Conservation (phyloP, 1,140 invertebrate species). For the Paraescarpia echinospica region DNA sequence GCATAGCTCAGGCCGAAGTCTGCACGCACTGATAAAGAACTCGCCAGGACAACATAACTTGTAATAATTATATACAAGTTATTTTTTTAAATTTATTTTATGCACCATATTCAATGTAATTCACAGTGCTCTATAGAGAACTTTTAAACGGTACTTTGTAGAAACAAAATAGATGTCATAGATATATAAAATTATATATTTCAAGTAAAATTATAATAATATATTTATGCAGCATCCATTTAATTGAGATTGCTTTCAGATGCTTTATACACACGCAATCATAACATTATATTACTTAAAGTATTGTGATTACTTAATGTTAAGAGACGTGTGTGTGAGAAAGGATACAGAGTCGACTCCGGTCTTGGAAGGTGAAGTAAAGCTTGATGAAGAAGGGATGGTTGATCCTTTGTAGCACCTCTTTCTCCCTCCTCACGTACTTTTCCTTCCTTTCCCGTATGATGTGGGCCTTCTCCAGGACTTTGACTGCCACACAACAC, state of each 20-base stretch:
- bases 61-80: slow-evolving; percentile 19
- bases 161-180: no score
- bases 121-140: no score
- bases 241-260: no score
- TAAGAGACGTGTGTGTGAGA: slow-evolving; percentile 7
- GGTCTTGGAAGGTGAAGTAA: slow-evolving; percentile 95
- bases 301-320: no score
- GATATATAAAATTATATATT: no score
- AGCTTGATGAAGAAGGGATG: slow-evolving; percentile 87
- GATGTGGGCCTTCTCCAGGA: slow-evolving; percentile 90
- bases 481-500: slow-evolving; percentile 77
- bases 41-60: slow-evolving; percentile 23
- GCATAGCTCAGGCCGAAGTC: slow-evolving; percentile 96
- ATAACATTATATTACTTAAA: no score
- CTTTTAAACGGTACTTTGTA: no score
- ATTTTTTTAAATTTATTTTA: neutral
- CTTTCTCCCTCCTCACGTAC: slow-evolving; percentile 90
- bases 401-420: slow-evolving; percentile 63
- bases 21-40: slow-evolving; percentile 38
- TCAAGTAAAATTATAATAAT: no score
- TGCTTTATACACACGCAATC: no score
- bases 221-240: no score
- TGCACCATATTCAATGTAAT: no score
- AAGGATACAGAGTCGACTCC: slow-evolving; percentile 78
- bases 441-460: slow-evolving; percentile 89